These are phyloP conservation scores for Pristionchus maxplancki DNA, from an alignment of 2,888 invertebrate genomes.

Conservation along the genomic window DNA sequence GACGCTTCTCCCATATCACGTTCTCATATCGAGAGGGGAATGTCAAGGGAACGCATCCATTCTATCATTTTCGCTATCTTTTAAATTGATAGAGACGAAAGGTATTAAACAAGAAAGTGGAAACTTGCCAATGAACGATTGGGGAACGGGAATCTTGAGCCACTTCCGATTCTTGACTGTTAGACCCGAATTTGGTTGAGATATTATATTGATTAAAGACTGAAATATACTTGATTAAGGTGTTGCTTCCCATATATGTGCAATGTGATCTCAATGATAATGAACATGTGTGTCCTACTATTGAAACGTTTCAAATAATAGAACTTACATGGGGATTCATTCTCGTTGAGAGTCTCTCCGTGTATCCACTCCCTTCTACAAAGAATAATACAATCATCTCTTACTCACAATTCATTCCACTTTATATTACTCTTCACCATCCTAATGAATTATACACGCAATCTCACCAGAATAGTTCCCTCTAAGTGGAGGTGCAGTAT, in stretches of 20 bases:
- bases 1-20: slow-evolving; percentile 19
- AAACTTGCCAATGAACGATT: slow-evolving; percentile 99
- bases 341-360: slow-evolving; percentile 24
- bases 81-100: neutral
- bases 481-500: slow-evolving; percentile 57
- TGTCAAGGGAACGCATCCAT: neutral
- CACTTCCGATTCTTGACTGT: slow-evolving; percentile 98
- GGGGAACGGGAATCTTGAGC: slow-evolving; percentile 98
- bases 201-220: slow-evolving; percentile 83
- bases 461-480: slow-evolving; percentile 55
- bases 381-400: neutral
- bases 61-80: too few species aligned
- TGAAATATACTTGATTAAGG: neutral
- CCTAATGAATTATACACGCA: too few species aligned
- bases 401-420: too few species aligned
- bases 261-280: neutral
- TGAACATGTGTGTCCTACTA: neutral
- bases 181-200: slow-evolving; percentile 93
- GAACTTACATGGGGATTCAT: slow-evolving; percentile 11
- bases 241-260: too few species aligned
- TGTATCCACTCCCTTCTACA: slow-evolving; percentile 30
- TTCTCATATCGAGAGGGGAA: neutral
- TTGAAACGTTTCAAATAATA: too few species aligned
- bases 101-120: too few species aligned
- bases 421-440: neutral